Evolutionary conservation across 2,888 invertebrate genomes (phyloP).

Genomic region (Epirrhoe tristata): DNA sequence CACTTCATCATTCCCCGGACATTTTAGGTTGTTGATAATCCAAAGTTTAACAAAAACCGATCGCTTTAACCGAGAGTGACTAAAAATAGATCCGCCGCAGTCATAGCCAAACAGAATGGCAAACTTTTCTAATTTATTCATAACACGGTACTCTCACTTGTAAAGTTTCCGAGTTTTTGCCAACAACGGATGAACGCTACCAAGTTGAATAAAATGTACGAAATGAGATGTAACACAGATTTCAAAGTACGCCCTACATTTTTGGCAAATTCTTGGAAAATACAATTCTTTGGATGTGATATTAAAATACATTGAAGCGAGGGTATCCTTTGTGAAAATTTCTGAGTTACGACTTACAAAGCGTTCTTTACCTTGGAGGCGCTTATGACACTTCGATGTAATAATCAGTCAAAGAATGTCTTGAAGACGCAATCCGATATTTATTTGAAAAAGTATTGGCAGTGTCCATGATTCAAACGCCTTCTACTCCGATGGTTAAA

Average conservation of each 20-base stretch:
- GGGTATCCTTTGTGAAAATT: constrained; percentile 10
- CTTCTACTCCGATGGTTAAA: background rate
- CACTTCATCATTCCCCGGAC: too few relatives aligned
- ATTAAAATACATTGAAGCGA: constrained; percentile 22
- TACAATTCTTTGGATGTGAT: constrained; percentile 27
- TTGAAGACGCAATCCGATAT: background rate
- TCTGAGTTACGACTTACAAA: background rate
- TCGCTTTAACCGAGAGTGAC: too few relatives aligned
- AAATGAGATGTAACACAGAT: constrained; percentile 34
- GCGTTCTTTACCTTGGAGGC: background rate
- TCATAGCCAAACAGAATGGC: constrained; percentile 48
- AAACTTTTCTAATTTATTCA: constrained; percentile 84
- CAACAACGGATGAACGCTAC: constrained; percentile 74
- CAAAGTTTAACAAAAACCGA: too few relatives aligned
- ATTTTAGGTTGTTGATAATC: too few relatives aligned
- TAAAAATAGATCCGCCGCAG: constrained; percentile 25
- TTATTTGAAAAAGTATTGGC: background rate
- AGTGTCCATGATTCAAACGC: background rate
- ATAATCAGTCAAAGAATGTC: constrained; percentile 2
- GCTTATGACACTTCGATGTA: constrained; percentile 1
- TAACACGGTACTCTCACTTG: constrained; percentile 75
- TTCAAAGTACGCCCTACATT: constrained; percentile 21
- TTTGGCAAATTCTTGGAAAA: constrained; percentile 19
- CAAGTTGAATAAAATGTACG: constrained; percentile 60
- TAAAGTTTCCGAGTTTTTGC: constrained; percentile 73